phyloP scores from a whole-genome alignment of 2,113 vertebrate species.

The Engraulis encrasicolus region DNA sequence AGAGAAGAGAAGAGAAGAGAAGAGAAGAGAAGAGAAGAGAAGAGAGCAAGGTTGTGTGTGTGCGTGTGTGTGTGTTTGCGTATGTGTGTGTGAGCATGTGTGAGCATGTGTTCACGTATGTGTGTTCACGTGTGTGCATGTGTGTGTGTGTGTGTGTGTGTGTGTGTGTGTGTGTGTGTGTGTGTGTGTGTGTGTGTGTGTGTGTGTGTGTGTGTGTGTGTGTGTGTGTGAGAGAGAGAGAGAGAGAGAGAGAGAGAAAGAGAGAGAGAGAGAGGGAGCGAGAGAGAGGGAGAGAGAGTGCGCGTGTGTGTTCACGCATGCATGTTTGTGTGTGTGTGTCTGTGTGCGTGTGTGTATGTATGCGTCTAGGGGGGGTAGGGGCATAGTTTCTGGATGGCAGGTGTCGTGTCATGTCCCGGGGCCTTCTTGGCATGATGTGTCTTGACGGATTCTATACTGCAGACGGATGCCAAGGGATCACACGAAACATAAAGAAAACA shows the following conservation, averaged over 20 bases:
- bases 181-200: slow-evolving; percentile 36
- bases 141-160: background rate
- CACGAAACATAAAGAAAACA: background rate
- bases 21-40: slow-evolving; percentile 39
- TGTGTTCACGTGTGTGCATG: slow-evolving; percentile 42
- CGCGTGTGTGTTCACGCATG: no score
- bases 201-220: no score
- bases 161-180: slow-evolving; percentile 20
- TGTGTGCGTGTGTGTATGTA: no score
- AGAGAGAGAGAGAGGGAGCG: slow-evolving; percentile 13
- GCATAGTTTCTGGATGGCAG: slow-evolving; percentile 61
- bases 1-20: slow-evolving; percentile 31
- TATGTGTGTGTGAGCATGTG: no score
- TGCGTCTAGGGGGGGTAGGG: slow-evolving; percentile 35
- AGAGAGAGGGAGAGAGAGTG: slow-evolving; percentile 19
- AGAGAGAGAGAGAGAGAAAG: slow-evolving; percentile 13
- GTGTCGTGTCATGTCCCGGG: slow-evolving; percentile 58
- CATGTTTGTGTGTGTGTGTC: slow-evolving; percentile 32
- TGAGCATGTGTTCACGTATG: no score
- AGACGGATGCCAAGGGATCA: background rate
- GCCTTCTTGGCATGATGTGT: slow-evolving; percentile 25
- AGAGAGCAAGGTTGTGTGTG: slow-evolving; percentile 16
- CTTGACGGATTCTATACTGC: background rate
- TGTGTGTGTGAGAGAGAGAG: slow-evolving; percentile 37
- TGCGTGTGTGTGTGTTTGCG: slow-evolving; percentile 37